phyloP scores from a whole-genome alignment of 2,113 vertebrate species.

The Xerus inauris region DNA sequence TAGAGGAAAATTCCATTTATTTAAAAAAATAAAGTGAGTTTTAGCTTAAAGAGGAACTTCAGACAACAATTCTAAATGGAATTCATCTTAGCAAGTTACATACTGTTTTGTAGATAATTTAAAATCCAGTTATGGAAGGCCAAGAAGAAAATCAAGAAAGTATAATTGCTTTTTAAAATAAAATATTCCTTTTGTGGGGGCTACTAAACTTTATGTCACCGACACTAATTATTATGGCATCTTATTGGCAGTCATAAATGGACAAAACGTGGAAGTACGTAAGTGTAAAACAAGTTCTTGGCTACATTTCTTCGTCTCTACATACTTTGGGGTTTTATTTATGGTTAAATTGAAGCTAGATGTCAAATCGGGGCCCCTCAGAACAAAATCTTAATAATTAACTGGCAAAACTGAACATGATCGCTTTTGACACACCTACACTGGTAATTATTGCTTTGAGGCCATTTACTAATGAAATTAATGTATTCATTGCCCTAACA shows the following conservation, averaged over 20 bases:
- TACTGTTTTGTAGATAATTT: conserved; percentile 82
- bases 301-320: conserved; percentile 78
- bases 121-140: conserved; percentile 78
- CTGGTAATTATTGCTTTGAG: conserved; percentile 99
- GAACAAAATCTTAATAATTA: conserved; percentile 99
- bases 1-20: conserved; percentile 84
- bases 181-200: conserved; percentile 81
- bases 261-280: conserved; percentile 78
- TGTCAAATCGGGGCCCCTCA: conserved; percentile 95
- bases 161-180: conserved; percentile 83
- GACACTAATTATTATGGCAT: conserved; percentile 88
- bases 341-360: conserved; percentile 90
- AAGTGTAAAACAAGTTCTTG: conserved; percentile 84
- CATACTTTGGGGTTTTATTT: conserved; percentile 86
- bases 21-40: conserved; percentile 76
- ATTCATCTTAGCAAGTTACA: conserved; percentile 75
- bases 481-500: conserved; percentile 99
- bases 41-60: conserved; percentile 80
- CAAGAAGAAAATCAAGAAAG: conserved; percentile 76
- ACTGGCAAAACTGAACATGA: conserved; percentile 99
- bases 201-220: conserved; percentile 77
- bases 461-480: conserved; percentile 99
- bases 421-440: conserved; percentile 99
- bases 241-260: conserved; percentile 84
- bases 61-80: conserved; percentile 85